Percentiles rank a stretch among this genome's conserved stretches.
Evolutionary conservation across 1,140 invertebrate genomes (phyloP).

Genomic region (Nautilus pompilius): DNA sequence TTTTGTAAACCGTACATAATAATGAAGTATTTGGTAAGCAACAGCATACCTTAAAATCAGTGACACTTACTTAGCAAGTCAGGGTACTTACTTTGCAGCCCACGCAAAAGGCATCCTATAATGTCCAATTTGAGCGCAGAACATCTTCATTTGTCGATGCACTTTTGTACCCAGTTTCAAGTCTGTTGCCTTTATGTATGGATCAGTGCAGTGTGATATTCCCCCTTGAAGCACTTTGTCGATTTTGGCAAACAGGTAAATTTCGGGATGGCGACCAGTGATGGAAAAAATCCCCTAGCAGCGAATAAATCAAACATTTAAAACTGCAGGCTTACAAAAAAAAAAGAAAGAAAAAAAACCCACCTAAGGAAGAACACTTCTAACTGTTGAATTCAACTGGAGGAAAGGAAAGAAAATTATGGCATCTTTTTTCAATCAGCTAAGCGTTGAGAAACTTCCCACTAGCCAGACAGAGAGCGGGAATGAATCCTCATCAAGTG

Average conservation of each 20-base stretch:
- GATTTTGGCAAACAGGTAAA: constrained; percentile 84
- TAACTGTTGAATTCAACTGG: too few relatives aligned
- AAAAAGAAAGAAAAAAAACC: constrained; percentile 3
- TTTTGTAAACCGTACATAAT: too few relatives aligned
- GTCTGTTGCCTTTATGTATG: constrained; percentile 79
- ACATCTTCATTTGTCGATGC: constrained; percentile 76
- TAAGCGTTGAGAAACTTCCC: too few relatives aligned
- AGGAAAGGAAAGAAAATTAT: too few relatives aligned
- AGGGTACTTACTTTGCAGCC: constrained; percentile 69
- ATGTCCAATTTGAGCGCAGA: constrained; percentile 79
- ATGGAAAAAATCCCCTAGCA: constrained; percentile 66
- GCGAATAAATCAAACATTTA: constrained; percentile 7
- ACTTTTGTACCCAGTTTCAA: constrained; percentile 73
- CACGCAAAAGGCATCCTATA: constrained; percentile 96
- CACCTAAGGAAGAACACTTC: too few relatives aligned
- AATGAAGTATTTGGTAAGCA: too few relatives aligned
- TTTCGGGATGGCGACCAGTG: constrained; percentile 56
- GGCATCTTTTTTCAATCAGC: too few relatives aligned
- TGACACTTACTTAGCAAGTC: too few relatives aligned
- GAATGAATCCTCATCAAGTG: too few relatives aligned
- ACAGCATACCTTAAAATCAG: too few relatives aligned
- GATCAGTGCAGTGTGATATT: constrained; percentile 79
- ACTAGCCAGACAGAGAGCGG: too few relatives aligned
- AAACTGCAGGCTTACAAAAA: neutral
- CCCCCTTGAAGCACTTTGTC: constrained; percentile 93